These are phyloP conservation scores for Enteromius viviparus DNA, from an alignment of 2,797 vertebrate species.

Conservation along the genomic window DNA sequence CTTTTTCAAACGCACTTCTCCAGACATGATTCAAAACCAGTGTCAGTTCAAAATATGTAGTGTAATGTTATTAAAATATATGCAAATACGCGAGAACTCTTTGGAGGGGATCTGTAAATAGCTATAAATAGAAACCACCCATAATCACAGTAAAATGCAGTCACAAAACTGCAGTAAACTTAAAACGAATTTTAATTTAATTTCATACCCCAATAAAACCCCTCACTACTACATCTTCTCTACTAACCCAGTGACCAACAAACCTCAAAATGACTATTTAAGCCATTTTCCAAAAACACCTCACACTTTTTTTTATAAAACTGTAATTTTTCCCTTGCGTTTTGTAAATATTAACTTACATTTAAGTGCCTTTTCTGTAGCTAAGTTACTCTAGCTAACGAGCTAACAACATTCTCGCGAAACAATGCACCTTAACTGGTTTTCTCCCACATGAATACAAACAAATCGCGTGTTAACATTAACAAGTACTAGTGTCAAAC, in stretches of 20 bases:
- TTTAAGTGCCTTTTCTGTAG: conserved; percentile 20
- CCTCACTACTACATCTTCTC: conserved; percentile 1
- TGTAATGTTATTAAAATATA: conserved; percentile 4
- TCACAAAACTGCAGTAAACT: conserved; percentile 16
- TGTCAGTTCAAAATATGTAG: conserved; percentile 26
- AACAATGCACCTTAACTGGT: not conserved
- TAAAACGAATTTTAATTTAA: not conserved
- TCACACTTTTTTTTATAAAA: not conserved
- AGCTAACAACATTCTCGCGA: conserved; percentile 40
- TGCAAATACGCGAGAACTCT: conserved; percentile 11
- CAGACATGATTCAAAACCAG: conserved; percentile 83
- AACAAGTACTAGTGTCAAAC: not conserved
- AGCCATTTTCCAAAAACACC: not conserved
- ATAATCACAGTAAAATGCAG: conserved; percentile 18
- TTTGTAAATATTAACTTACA: not conserved
- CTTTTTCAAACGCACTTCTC: conserved; percentile 98
- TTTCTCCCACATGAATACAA: not conserved
- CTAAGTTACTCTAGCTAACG: conserved; percentile 26
- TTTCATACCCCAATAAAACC: not conserved
- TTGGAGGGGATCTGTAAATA: not conserved
- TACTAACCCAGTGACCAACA: not conserved
- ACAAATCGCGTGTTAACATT: not conserved
- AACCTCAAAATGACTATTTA: not conserved
- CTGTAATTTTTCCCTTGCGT: not conserved
- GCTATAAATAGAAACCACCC: not conserved